A percentile compares a stretch with the other conserved stretches of the same genome.
These are phyloP conservation scores for Patella vulgata DNA, from an alignment of 1,140 invertebrate species.

Conservation along the genomic window DNA sequence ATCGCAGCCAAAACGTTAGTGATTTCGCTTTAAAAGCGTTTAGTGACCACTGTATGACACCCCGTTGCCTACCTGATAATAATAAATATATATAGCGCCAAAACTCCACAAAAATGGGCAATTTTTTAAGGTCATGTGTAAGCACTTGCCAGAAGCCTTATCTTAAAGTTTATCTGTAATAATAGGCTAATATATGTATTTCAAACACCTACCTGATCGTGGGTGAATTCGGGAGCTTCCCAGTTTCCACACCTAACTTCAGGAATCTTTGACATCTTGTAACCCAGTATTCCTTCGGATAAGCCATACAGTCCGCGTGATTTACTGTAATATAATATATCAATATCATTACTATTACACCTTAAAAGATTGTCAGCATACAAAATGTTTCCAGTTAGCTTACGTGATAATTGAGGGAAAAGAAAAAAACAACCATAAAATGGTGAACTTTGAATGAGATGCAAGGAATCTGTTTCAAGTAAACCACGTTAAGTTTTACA, in stretches of 20 bases:
- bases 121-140: too few species aligned
- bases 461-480: too few species aligned
- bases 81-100: too few species aligned
- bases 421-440: background rate
- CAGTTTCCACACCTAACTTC: constrained; percentile 77
- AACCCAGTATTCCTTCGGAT: constrained; percentile 47
- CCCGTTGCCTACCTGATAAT: too few species aligned
- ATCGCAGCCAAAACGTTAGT: background rate
- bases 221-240: constrained; percentile 73
- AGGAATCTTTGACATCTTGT: constrained; percentile 75
- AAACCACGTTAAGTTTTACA: too few species aligned
- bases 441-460: too few species aligned
- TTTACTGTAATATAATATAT: constrained; percentile 5
- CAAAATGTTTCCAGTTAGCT: background rate
- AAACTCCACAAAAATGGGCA: too few species aligned
- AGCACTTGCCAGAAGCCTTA: too few species aligned
- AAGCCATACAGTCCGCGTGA: constrained; percentile 23
- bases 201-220: constrained; percentile 52
- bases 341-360: background rate
- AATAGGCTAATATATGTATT: too few species aligned
- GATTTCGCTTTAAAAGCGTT: too few species aligned
- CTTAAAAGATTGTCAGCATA: background rate
- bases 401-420: background rate
- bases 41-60: too few species aligned
- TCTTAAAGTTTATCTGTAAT: too few species aligned